phyloP scores from a whole-genome alignment of 64 coral and sea anemone species.

The Pachyseris speciosa region DNA sequence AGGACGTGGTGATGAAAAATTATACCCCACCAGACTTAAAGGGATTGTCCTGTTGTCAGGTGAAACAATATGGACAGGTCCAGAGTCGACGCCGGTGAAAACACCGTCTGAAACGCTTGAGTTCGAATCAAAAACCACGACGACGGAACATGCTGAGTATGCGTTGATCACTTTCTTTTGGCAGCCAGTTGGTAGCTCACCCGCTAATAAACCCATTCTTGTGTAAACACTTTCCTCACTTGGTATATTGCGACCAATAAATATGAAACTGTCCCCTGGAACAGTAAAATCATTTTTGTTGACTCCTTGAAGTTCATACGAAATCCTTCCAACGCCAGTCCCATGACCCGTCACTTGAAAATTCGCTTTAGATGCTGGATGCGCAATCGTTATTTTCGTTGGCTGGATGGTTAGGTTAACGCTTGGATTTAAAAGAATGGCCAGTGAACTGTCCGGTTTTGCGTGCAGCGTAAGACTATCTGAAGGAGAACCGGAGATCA shows the following conservation, averaged over 20 bases:
- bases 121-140: not conserved
- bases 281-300: slow-evolving; percentile 15
- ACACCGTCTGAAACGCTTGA: not conserved
- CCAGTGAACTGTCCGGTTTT: slow-evolving; percentile 30
- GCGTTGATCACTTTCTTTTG: not conserved
- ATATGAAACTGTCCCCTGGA: slow-evolving; percentile 25
- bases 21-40: not conserved
- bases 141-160: not conserved
- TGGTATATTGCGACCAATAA: slow-evolving; percentile 2
- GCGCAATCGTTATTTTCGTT: not conserved
- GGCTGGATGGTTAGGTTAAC: slow-evolving; percentile 5
- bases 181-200: slow-evolving; percentile 60
- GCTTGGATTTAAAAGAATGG: not conserved
- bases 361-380: not conserved
- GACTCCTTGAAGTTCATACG: slow-evolving; percentile 36
- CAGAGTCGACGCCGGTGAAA: not conserved
- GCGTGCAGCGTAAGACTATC: not conserved
- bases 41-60: not conserved
- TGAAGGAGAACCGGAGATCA: not conserved
- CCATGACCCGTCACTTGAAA: slow-evolving; percentile 31
- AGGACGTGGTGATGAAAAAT: not conserved
- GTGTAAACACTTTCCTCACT: too few species aligned
- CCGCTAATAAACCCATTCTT: not conserved
- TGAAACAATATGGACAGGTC: not conserved
- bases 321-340: slow-evolving; percentile 40